phyloP scores from a whole-genome alignment of 1,140 invertebrate genomes.

The Linepithema humile region DNA sequence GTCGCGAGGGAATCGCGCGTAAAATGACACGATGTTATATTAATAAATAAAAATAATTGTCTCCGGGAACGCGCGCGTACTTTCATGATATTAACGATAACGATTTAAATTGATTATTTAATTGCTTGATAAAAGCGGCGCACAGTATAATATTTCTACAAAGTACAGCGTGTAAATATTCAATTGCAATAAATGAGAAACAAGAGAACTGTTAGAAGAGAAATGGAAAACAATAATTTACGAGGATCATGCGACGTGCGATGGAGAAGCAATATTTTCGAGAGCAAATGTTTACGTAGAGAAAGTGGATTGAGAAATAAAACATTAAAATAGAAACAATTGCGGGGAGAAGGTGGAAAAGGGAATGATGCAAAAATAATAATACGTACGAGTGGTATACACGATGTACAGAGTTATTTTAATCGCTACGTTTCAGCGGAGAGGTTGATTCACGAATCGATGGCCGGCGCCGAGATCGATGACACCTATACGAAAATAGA shows the following conservation, averaged over 20 bases:
- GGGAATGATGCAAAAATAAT: neutral
- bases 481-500: slow-evolving; percentile 1
- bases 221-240: too few species aligned
- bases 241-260: too few species aligned
- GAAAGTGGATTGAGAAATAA: neutral
- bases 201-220: neutral
- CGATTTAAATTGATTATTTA: neutral
- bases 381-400: slow-evolving; percentile 11
- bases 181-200: too few species aligned
- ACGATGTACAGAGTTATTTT: neutral
- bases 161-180: too few species aligned
- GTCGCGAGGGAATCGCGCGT: neutral
- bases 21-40: neutral
- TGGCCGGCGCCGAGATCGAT: neutral
- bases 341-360: neutral
- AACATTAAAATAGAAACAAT: slow-evolving; percentile 9
- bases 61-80: neutral
- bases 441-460: slow-evolving; percentile 3
- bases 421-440: neutral
- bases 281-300: neutral
- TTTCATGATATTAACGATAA: neutral
- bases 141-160: neutral
- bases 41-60: slow-evolving; percentile 26
- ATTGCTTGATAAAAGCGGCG: neutral
- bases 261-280: too few species aligned